Base-by-base conservation (phyloP, 1,140 invertebrate genomes). In the Nasonia vitripennis region DNA sequence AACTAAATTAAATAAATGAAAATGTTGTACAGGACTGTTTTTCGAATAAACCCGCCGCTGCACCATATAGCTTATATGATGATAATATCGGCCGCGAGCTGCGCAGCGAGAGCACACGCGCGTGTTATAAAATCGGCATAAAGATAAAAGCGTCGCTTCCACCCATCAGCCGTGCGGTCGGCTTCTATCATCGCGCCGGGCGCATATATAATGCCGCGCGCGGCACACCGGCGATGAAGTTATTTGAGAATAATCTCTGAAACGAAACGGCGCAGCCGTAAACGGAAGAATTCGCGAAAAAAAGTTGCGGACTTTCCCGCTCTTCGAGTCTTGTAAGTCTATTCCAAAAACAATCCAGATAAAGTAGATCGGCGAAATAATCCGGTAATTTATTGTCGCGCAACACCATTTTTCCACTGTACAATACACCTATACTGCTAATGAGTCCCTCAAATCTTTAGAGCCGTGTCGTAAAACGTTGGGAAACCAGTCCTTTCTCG, bases 401-500 rank as follows among this genome's bases (percentile, higher is more conserved):
- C 27, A 27, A 27, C 27, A 27, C 27, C 27, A 51, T 67, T 79
- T 67, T 79, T 17, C 27, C 37, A 20, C 20, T 67, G 6, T 62
- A 79, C 78, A 79, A 79, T 79, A 67, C 55, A 67, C 55, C 45
- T 27, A 27, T 27, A 2, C 27, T 48, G 48, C 5, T 79, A 79
- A 78, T 27, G 48, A 78, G 78, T 37, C 48, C 23, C 27, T 31
- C 20, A 37, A 79, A 31, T 79, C n/a, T 67, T 34, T 67, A 34
- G 31, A 12, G 27, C 70, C 31, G 14, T 27, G 31, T 67, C 78
- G 68, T 81, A 71, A 71, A 71, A 73, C 68, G 80, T 70, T 14
- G n/a, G 23, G 2, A 73, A 73, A 81, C 80, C 80, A 51, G 80
- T 71, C 41, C 41, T 11, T 27, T n/a, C 78, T 45, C 78, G 62